Evolutionary conservation across 2,113 vertebrate genomes (phyloP), one percentile per base, ranked within the genome.

Genomic region (Tympanuchus pallidicinctus): DNA sequence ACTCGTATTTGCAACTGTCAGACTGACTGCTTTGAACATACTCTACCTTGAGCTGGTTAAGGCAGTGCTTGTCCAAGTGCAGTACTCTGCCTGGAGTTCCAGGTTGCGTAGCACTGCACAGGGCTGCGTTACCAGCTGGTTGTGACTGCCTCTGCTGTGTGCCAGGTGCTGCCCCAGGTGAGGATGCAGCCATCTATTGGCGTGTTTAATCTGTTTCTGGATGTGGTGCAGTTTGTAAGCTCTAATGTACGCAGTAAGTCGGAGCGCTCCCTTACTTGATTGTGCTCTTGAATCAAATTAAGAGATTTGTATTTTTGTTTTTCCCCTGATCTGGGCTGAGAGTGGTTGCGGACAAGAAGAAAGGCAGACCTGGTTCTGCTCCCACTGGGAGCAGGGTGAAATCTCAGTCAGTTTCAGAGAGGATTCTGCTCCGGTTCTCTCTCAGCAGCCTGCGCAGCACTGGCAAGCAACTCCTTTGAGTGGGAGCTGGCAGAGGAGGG

Each of bases 401-500:
- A 28, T 27, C 66, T 71, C 86, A 40, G 0, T 14, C 70, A 30
- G 45, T 59, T 66, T 86, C 42, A 92, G 74, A 88, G 54, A 56
- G 50, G 43, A 14, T n/a, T 67, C 34, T 65, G 43, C 10, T 0
- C 40, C 34, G 10, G 59, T 74, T 47, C 11, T 72, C 21, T 72
- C 15, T 61, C 13, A 2, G 9, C 24, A 22, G 43, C 69, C n/a
- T 82, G 21, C 1, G 0, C 43, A 54, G 36, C 40, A 27, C 60
- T 60, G 63, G 85, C 43, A 65, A 80, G 34, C 32, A 28, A 45
- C 34, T 85, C 48, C 6, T 4, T 36, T 63, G 81, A 80, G 42
- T 34, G 34, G n/a, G 38, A 64, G 71, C 75, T 71, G 91, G 78
- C 93, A 90, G 96, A 74, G 80, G 96, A 24, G 86, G 93, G 90